Base-by-base conservation (phyloP, 2,888 invertebrate genomes). In the Dexiosoma caninum region DNA sequence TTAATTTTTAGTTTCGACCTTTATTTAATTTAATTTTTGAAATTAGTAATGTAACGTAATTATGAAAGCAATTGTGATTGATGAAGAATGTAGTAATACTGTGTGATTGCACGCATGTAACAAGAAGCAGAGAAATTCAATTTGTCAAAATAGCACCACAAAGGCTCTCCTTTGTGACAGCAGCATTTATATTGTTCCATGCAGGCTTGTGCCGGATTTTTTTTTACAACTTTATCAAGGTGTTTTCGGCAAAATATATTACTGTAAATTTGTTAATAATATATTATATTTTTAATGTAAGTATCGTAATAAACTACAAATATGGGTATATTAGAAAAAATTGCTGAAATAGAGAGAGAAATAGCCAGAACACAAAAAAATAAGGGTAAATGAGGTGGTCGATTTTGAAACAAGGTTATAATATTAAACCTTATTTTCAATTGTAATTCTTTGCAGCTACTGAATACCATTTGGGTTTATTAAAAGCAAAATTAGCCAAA, bases 281-380 rank as follows among this genome's bases (percentile, higher is more conserved):
- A 57, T 67, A 74, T 44, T 77, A 81, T 77, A 77, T 59, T 57
- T 75, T 49, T 40, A 42, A 27, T 69, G 32, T 81, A 71, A 51
- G 64, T 57, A 55, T 16, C n/a, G 10, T 27, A 69, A 55, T n/a
- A 46, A 67, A 0, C 1, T 23, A 10, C 51, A 27, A 87, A 84
- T 75, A 99, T 99, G 99, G 99, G 99, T 86, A 99, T 99, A 89
- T 92, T 99, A 83, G 99, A 99, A 88, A 99, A 98, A 93, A 99
- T 99, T 90, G 95, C 97, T 5, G 99, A 99, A 92, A 98, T 99
- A 83, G 99, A 99, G 90, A 95, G 95, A 88, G 99, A 99, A 94
- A 99, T 99, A 84, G 96, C 97, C 14, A 93, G 98, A 85, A 99
- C 99, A 16, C 99, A 99, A 90, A 99, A 99, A 91, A 99, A 99